Percentiles rank a stretch among this genome's conserved stretches.
These are phyloP conservation scores for Holcopasites calliopsidis DNA, from an alignment of 1,140 invertebrate species.

Conservation along the genomic window DNA sequence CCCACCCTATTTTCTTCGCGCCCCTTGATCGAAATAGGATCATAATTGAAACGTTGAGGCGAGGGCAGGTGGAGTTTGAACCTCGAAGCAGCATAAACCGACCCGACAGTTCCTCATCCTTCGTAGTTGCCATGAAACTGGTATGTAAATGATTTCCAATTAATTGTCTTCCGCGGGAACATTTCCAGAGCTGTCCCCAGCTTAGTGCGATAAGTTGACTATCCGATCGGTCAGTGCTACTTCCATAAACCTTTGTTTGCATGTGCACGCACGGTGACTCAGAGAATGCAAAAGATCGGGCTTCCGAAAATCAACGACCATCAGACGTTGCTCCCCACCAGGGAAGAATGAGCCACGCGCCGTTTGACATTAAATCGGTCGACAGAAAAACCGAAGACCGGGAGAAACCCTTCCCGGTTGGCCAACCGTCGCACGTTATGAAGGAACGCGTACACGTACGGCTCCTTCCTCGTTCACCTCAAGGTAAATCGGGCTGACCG, in stretches of 20 bases:
- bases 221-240: no score
- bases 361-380: background rate
- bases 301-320: no score
- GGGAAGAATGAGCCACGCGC: background rate
- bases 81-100: background rate
- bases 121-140: background rate
- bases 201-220: no score
- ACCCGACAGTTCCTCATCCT: background rate
- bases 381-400: background rate
- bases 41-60: background rate
- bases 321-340: no score
- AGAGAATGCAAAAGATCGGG: no score
- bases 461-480: background rate
- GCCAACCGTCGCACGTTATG: background rate
- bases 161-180: background rate
- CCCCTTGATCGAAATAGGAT: no score
- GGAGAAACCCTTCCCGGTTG: background rate
- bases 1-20: no score
- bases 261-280: no score
- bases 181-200: no score
- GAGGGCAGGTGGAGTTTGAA: background rate
- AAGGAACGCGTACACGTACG: background rate
- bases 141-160: background rate
- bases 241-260: no score
- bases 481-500: no score